Percentiles rank a stretch among this genome's conserved stretches.
Conservation (phyloP, 2,113 vertebrate species). For the Sinocyclocheilus maitianheensis region DNA sequence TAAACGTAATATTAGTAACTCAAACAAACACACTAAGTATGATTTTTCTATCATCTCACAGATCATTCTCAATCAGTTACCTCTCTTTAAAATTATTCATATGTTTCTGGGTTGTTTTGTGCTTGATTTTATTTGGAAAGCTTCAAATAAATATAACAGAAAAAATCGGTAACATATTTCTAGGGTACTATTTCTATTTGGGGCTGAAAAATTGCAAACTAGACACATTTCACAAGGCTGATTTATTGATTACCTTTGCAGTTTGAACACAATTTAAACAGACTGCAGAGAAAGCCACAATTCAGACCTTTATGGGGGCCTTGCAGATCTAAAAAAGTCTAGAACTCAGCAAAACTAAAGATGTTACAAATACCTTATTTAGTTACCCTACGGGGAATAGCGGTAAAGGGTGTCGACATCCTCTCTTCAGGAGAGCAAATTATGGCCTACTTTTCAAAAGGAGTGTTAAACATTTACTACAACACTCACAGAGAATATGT, state of each 20-base stretch:
- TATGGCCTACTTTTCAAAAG: constrained; percentile 15
- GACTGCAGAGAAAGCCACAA: constrained; percentile 37
- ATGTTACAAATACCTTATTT: constrained; percentile 50
- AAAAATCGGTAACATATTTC: background rate
- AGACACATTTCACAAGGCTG: constrained; percentile 41
- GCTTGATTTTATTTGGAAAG: background rate
- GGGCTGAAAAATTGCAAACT: constrained; percentile 42
- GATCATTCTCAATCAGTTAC: background rate
- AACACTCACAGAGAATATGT: background rate
- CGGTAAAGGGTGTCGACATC: constrained; percentile 24
- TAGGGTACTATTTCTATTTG: constrained; percentile 30
- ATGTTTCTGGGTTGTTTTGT: background rate
- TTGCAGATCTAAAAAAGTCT: constrained; percentile 19
- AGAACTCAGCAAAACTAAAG: constrained; percentile 44
- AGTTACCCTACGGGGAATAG: constrained; percentile 36
- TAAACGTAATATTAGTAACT: background rate
- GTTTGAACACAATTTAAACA: constrained; percentile 45
- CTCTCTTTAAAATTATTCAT: background rate
- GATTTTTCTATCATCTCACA: background rate
- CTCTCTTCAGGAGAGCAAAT: constrained; percentile 28
- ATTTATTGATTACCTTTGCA: constrained; percentile 55
- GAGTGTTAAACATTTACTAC: background rate
- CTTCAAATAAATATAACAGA: background rate
- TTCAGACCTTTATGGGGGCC: constrained; percentile 32
- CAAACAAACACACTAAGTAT: background rate